Base-by-base conservation (phyloP, 2,113 vertebrate genomes). In the Forbesichthys agassizii region DNA sequence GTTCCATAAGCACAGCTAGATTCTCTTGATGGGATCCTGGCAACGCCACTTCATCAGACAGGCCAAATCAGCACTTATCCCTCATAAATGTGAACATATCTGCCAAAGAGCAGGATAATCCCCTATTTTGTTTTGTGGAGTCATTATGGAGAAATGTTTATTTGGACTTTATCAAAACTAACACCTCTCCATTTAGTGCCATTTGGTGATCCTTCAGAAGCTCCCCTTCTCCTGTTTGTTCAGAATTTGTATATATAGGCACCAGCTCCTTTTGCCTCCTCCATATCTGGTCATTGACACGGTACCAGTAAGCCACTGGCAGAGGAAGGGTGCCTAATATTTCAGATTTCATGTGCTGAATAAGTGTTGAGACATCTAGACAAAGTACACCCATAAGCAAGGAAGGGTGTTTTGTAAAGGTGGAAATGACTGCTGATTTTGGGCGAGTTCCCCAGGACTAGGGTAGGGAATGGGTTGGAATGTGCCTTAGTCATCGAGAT, bases 201-300 rank as follows among this genome's bases (percentile, higher is more conserved):
- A 27, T 27, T 27, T 57, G 55, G 27, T 55, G 9, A 6, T 2
- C 9, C 11, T 3, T 48, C 48, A 48, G 48, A 48, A 48, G 1
- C 27, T 27, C 27, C 27, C 27, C 27, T 27, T 27, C 27, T 27
- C 27, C 27, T 33, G 9, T 57, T 57, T 54, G 1, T 46, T 18
- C 46, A 42, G 9, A 48, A 56, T 53, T 52, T 18, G 20, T n/a
- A 49, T 56, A 1, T 64, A 9, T 3, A 11, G 48, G 16, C 4
- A 3, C 66, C 13, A 27, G 11, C 64, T 70, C 57, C 27, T 80
- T 73, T 70, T 48, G 48, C 11, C 18, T 57, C 0, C 52, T 75
- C 64, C 82, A 6, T 82, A 82, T 79, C 75, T 69, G 6, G 61
- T 65, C 58, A 66, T 74, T 77, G 78, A 75, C 48, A 61, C 47